Percentiles rank a stretch among this genome's conserved stretches.
Conservation (phyloP, 2,797 vertebrate species). For the Anableps anableps region DNA sequence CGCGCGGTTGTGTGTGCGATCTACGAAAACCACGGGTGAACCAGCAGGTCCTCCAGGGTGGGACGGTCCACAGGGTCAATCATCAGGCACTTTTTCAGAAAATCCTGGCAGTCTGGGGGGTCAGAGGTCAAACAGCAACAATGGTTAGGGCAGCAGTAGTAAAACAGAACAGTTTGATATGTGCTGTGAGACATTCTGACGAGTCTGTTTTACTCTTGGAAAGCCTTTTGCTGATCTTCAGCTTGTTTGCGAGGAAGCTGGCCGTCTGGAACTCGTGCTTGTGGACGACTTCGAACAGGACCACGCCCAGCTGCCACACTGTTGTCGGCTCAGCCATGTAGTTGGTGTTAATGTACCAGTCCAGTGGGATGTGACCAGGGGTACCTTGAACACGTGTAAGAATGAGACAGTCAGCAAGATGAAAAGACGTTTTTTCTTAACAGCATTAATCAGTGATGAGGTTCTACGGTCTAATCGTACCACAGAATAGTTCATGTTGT, state of each 20-base stretch:
- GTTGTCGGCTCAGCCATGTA: slow-evolving; percentile 30
- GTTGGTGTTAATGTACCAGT: fast-evolving
- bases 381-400: background rate
- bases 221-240: background rate
- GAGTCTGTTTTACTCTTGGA: background rate
- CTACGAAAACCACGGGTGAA: background rate
- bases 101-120: background rate
- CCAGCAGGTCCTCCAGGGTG: background rate
- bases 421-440: background rate
- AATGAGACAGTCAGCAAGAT: background rate
- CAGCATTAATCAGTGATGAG: background rate
- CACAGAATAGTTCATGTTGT: background rate
- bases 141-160: background rate
- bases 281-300: slow-evolving; percentile 26
- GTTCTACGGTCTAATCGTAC: background rate
- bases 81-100: background rate
- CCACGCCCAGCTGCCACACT: slow-evolving; percentile 29
- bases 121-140: background rate
- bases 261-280: background rate
- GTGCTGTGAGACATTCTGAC: background rate
- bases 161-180: background rate
- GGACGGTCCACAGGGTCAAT: background rate
- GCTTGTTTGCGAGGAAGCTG: background rate
- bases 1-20: background rate
- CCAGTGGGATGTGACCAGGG: slow-evolving; percentile 12